Base-by-base conservation (phyloP, 2,888 invertebrate genomes). In the Uropetala carovei region DNA sequence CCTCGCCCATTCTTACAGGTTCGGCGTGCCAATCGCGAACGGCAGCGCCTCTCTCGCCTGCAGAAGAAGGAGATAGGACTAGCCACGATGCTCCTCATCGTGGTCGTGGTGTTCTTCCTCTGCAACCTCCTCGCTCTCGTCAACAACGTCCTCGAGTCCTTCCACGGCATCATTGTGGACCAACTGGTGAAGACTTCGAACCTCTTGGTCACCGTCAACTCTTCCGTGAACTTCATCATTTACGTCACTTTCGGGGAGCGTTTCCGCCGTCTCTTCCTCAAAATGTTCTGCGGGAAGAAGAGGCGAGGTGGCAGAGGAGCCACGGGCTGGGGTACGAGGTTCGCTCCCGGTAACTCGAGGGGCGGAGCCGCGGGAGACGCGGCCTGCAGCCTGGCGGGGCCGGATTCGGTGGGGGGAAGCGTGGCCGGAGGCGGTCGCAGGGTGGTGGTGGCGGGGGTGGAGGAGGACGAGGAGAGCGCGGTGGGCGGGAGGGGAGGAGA, bases 241-340 rank as follows among this genome's bases (percentile, higher is more conserved):
- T 99, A 99, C 96, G 99, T 99, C 93, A 99, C 99, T 93, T 99
- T 99, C 95, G 99, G 99, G 0, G 98, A 99, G 95, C 99, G 99
- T 95, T 99, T 99, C 95, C 98, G 98, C 94, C 96, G 98, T 93
- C 97, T 98, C 93, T 98, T 98, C 95, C 95, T 98, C 93, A 96
- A 97, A 7, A 92, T 93, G 58, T 93, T 94, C 94, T 95, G 94
- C 89, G 89, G 89, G n/a, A 94, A 95, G 93, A 94, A 94, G 75
- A 16, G 92, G 83, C 57, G 83, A 43, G 64, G 60, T 9, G n/a
- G 60, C 56, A 43, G 89, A 43, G n/a, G 64, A n/a, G 30, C 43
- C 64, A 57, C 83, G 18, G 57, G 56, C 56, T 43, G 43, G 43
- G 82, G 43, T 30, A 86, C 86, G 60, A 60, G 89, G 27, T 89